Conservation (phyloP, 1,140 invertebrate genomes). For the Papilio glaucus region DNA sequence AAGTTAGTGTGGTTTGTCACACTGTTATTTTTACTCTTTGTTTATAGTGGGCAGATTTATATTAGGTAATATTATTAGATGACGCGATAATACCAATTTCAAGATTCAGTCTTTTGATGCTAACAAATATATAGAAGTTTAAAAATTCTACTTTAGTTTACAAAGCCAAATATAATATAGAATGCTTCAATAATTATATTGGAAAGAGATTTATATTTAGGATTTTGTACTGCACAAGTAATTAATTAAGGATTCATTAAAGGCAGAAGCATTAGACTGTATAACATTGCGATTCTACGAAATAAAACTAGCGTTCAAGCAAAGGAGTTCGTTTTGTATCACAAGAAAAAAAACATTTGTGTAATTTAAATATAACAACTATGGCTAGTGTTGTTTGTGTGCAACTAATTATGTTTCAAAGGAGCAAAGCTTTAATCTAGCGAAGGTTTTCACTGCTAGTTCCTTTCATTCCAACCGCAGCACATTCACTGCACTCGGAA, state of each 20-base stretch:
- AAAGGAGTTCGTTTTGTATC: not conserved
- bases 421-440: not conserved
- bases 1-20: not conserved
- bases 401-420: conserved; percentile 7
- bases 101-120: not conserved
- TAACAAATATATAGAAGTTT: not conserved
- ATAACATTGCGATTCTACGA: not conserved
- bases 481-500: not conserved
- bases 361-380: not conserved
- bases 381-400: not conserved
- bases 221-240: not conserved
- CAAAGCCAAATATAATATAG: no score
- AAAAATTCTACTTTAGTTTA: no score
- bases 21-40: not conserved
- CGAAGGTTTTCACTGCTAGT: not conserved
- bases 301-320: not conserved
- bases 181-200: no score
- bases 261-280: not conserved
- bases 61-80: no score
- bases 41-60: not conserved
- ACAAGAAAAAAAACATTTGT: not conserved
- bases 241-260: not conserved
- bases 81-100: no score
- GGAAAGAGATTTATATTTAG: no score
- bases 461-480: conserved; percentile 25